Evolutionary conservation across 2,888 invertebrate species (phyloP).

Genomic region (Chaetogeoica ovagalla): DNA sequence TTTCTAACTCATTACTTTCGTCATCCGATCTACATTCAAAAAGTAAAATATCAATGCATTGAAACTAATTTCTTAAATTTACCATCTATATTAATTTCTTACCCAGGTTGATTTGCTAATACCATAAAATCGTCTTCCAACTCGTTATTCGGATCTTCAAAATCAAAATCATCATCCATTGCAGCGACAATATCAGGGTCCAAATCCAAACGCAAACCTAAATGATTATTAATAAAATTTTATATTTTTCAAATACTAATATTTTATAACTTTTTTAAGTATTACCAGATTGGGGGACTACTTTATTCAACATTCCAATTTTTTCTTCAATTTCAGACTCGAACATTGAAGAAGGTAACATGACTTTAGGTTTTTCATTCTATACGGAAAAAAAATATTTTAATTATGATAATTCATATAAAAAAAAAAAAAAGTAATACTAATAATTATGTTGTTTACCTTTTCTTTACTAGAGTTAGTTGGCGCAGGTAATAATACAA

Average conservation of each 20-base stretch:
- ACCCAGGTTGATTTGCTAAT: constrained; percentile 67
- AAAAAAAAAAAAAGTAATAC: background rate
- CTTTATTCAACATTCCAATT: constrained; percentile 80
- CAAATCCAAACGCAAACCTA: constrained; percentile 70
- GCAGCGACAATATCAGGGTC: constrained; percentile 93
- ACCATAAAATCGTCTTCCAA: constrained; percentile 92
- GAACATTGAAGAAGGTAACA: constrained; percentile 85
- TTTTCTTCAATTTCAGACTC: constrained; percentile 84
- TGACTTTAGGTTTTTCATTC: constrained; percentile 59
- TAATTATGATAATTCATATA: background rate
- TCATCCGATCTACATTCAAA: constrained; percentile 54
- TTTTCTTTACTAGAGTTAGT: constrained; percentile 39
- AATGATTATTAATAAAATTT: constrained; percentile 20
- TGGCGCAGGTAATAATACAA: constrained; percentile 43
- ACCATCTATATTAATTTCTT: constrained; percentile 1
- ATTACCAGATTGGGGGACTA: constrained; percentile 70
- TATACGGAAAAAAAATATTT: constrained; percentile 33
- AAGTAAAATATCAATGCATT: constrained; percentile 4
- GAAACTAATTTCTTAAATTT: background rate
- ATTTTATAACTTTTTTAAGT: background rate
- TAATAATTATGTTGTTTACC: background rate
- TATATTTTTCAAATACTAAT: background rate
- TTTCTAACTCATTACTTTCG: constrained; percentile 58
- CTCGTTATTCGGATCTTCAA: constrained; percentile 77
- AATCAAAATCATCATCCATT: constrained; percentile 90